Evolutionary conservation across 2,797 vertebrate genomes (phyloP).

Genomic region (Pristis pectinata): DNA sequence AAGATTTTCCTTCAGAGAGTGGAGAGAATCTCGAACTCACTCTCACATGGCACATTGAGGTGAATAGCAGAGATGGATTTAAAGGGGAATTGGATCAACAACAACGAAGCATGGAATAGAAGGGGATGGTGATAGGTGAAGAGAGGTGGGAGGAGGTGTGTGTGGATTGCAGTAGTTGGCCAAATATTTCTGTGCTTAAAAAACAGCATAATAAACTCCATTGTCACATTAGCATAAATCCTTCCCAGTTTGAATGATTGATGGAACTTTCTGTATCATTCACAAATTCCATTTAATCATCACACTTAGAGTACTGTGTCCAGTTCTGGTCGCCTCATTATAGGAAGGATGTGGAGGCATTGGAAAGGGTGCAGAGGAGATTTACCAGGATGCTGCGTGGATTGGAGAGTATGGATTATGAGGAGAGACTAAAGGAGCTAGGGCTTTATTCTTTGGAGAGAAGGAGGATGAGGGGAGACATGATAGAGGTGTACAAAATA

Average conservation of each 20-base stretch:
- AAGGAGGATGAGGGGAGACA: too few species aligned
- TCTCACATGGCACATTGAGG: background rate
- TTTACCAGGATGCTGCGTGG: too few species aligned
- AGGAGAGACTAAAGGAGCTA: too few species aligned
- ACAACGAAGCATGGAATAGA: background rate
- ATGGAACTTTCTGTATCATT: background rate
- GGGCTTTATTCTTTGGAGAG: too few species aligned
- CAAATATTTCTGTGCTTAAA: background rate
- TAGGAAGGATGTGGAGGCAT: too few species aligned
- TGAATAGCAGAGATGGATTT: background rate
- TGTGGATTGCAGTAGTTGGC: background rate
- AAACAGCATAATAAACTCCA: background rate
- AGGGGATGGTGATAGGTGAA: background rate
- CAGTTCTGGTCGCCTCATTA: too few species aligned
- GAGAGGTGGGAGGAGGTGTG: background rate
- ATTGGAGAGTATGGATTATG: too few species aligned
- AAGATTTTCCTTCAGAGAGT: background rate
- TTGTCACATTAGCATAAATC: background rate
- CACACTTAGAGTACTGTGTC: too few species aligned
- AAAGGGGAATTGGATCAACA: background rate
- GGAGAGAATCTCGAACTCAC: background rate
- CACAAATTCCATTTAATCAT: background rate
- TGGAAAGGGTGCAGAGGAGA: too few species aligned
- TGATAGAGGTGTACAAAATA: too few species aligned
- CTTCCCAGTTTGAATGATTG: background rate